phyloP scores from a whole-genome alignment of 2,797 vertebrate genomes.

The Moxostoma hubbsi region DNA sequence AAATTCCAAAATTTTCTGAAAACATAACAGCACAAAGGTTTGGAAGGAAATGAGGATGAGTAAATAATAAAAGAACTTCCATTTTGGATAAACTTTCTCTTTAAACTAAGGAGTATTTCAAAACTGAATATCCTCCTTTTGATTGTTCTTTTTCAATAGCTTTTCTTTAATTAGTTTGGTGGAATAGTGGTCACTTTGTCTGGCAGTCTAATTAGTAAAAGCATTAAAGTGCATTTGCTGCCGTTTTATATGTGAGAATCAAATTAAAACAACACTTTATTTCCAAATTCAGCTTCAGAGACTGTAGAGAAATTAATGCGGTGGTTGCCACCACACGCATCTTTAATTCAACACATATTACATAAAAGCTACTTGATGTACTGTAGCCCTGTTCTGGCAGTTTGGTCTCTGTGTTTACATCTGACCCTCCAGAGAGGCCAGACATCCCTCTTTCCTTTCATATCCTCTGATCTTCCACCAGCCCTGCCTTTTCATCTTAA shows the following conservation, averaged over 20 bases:
- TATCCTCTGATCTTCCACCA: conserved; percentile 44
- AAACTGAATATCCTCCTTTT: background rate
- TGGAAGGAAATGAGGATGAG: background rate
- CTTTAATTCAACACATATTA: conserved; percentile 50
- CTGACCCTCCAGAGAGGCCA: conserved; percentile 47
- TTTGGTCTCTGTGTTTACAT: conserved; percentile 36
- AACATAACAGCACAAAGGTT: no score
- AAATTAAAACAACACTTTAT: conserved; percentile 20
- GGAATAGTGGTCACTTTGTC: conserved; percentile 27
- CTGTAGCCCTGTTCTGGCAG: conserved; percentile 40
- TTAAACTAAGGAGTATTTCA: background rate
- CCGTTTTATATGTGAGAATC: conserved; percentile 36
- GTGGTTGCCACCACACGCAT: conserved; percentile 37
- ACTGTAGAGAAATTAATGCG: conserved; percentile 21
- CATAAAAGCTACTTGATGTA: conserved; percentile 36
- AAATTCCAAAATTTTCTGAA: background rate
- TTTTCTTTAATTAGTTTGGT: conserved; percentile 12
- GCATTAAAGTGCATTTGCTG: conserved; percentile 27
- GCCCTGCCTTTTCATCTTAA: conserved; percentile 37
- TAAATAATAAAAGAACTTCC: background rate
- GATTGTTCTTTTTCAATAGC: background rate
- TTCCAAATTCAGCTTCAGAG: conserved; percentile 25
- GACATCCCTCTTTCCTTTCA: conserved; percentile 20
- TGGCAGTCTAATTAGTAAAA: conserved; percentile 16
- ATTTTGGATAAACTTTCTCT: background rate